Evolutionary conservation across 2,113 vertebrate genomes (phyloP), one percentile per base, ranked within the genome.

Genomic region (Silurus asotus): DNA sequence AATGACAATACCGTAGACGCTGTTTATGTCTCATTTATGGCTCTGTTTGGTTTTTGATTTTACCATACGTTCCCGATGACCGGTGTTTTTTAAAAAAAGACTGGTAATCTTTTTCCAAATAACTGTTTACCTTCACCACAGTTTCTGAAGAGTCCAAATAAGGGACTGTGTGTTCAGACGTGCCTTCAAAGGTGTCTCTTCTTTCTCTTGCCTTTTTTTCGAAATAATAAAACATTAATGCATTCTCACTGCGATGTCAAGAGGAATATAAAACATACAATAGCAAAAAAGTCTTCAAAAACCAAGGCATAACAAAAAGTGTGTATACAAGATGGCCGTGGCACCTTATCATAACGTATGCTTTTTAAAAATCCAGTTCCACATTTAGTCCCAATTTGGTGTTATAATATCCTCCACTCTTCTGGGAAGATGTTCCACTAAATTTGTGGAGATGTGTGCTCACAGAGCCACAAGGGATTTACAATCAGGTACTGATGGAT

Each of bases 71-170:
- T 77, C 55, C 19, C 2, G 51, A 23, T 20, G 59, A 67, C 49
- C 56, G 74, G 25, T n/a, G 15, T 23, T 8, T n/a, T 23, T 37
- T 2, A 37, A 37, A 11, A 84, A 78, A 45, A 55, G 23, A 76
- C 20, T n/a, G 17, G 75, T 79, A 28, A 56, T 59, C 72, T 67
- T 78, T 67, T 25, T 78, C 49, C 61, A 78, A 78, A 78, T 78
- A 56, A 55, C 83, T 84, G 83, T 84, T 84, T 84, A 64, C 72
- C 37, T 51, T 84, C 58, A 55, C 15, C 9, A 5, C 55, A 17
- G 37, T 37, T 37, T 37, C 37, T 37, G 28, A 75, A 23, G 28
- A 15, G 17, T 83, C 20, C 69, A 61, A 58, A 77, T 84, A 45
- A 48, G 51, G 7, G 28, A 10, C 61, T 23, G 61, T 25, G 65